Evolutionary conservation across 2,888 invertebrate genomes (phyloP).

Genomic region (Drosophila limbata): DNA sequence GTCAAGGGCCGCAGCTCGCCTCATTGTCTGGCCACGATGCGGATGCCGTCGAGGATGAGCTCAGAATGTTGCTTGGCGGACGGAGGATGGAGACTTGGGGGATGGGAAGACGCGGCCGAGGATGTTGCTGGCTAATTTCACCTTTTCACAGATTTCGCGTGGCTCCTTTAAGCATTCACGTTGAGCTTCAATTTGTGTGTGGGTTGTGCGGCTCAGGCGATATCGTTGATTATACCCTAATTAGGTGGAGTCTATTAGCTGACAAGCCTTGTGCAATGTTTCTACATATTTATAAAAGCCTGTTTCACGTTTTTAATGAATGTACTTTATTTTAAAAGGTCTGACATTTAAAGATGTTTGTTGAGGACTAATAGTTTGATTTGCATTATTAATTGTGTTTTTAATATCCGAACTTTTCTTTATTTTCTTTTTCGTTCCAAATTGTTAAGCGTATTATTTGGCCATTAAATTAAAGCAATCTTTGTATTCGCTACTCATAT

Average conservation of each 20-base stretch:
- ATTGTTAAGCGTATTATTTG: no score
- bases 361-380: no score
- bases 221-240: conserved; percentile 26
- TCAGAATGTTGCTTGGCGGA: neutral
- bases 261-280: neutral
- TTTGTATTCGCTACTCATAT: no score
- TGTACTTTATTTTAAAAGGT: no score
- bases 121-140: conserved; percentile 72
- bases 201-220: conserved; percentile 45
- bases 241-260: neutral
- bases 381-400: no score
- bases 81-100: neutral
- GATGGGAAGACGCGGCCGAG: conserved; percentile 14
- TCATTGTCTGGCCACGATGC: conserved; percentile 73
- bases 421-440: no score
- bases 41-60: conserved; percentile 10
- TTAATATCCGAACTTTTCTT: no score
- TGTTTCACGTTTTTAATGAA: no score
- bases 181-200: conserved; percentile 40
- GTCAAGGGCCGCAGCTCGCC: conserved; percentile 77
- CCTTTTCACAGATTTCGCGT: conserved; percentile 73
- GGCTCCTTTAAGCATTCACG: conserved; percentile 40
- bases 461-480: no score
- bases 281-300: no score
- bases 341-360: no score